Base-by-base conservation (phyloP, 2,113 vertebrate genomes). In the Sialia sialis region DNA sequence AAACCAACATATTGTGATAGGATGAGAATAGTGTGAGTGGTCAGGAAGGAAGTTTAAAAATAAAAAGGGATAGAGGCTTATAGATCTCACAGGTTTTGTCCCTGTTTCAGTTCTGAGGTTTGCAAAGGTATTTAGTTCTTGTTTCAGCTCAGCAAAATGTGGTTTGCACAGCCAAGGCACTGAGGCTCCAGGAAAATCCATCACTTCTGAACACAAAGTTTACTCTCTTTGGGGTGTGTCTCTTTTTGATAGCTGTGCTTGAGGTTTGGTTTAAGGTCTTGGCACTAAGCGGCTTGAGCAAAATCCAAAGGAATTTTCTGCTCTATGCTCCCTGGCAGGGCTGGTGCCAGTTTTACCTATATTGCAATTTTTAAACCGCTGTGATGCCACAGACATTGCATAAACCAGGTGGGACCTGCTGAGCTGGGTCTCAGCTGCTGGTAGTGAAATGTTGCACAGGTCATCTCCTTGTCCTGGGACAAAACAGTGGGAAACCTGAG, bases 401-500 rank as follows among this genome's bases (percentile, higher is more conserved):
- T 26, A 29, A 81, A 43, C 4, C 29, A 49, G 27, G 27, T 26
- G 67, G 46, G 30, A 13, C 14, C 48, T 58, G 36, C 39, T 52
- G 30, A 64, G 26, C 21, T 72, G 34, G 39, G 9, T 36, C 44
- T 92, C 27, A 27, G 7, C 13, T 48, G 10, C 18, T 49, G 11
- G 29, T 13, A 41, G 27, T 5, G 29, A 41, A 39, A 75, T 20
- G 9, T 21, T 46, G 34, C 58, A 20, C 19, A 30, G 76, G 29
- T 48, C 18, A 8, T 63, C 29, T 76, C 7, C 25, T 87, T 70
- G 14, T 82, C 68, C 73, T 70, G 76, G 84, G 92, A 83, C 78
- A 93, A 94, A 96, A 76, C 34, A 30, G n/a, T 51, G 16, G 30
- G 91, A 90, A 93, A 96, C 48, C 58, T 55, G 83, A 97, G 76